Evolutionary conservation across 2,797 vertebrate species (phyloP).

Genomic region (Pempheris klunzingeri): DNA sequence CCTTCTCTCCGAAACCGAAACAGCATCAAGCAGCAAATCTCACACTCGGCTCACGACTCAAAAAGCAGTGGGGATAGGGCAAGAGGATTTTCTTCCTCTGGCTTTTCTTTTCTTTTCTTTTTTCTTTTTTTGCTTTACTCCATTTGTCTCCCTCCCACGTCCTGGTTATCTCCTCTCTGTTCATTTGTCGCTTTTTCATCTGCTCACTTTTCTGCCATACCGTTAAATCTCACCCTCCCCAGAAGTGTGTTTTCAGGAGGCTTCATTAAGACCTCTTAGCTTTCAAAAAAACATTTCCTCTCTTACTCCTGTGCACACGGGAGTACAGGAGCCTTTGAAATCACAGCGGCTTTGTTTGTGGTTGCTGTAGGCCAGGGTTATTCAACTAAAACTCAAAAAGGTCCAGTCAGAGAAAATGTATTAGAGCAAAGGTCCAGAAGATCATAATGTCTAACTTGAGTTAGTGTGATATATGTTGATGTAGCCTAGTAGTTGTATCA

Average conservation of each 20-base stretch:
- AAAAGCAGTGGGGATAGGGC: slow-evolving; percentile 56
- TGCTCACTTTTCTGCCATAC: not conserved
- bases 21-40: slow-evolving; percentile 68
- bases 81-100: slow-evolving; percentile 46
- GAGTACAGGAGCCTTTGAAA: not conserved
- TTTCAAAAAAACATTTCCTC: not conserved
- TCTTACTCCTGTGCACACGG: not conserved
- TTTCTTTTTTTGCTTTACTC: not conserved
- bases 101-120: slow-evolving; percentile 19
- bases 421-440: too few species aligned
- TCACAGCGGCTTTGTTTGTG: not conserved
- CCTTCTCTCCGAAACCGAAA: slow-evolving; percentile 34
- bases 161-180: not conserved
- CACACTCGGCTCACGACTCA: slow-evolving; percentile 59
- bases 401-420: too few species aligned
- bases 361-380: not conserved
- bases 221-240: slow-evolving; percentile 28
- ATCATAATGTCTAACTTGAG: too few species aligned
- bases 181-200: not conserved
- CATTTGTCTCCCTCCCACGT: not conserved
- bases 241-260: slow-evolving; percentile 17
- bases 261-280: slow-evolving; percentile 10
- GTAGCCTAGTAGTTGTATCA: too few species aligned
- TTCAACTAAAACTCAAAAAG: too few species aligned
- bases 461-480: too few species aligned